phyloP scores from a whole-genome alignment of 2,113 vertebrate species.

The Rhineura floridana region DNA sequence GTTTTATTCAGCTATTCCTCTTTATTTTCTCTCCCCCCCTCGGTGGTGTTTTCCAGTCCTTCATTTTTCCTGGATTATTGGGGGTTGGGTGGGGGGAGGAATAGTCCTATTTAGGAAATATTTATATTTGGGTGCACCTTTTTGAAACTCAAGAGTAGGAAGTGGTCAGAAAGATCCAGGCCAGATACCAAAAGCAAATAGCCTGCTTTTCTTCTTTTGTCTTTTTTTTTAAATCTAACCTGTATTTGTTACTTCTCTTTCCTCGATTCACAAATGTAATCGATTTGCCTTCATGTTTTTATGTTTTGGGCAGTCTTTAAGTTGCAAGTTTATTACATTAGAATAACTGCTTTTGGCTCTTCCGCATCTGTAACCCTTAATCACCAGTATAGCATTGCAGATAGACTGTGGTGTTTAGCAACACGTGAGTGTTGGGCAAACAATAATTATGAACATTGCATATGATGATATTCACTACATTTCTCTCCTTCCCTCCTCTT shows the following conservation, averaged over 20 bases:
- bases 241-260: neutral
- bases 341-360: slow-evolving; percentile 66
- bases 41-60: slow-evolving; percentile 60
- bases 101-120: slow-evolving; percentile 81
- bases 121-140: slow-evolving; percentile 84
- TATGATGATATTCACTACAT: slow-evolving; percentile 60
- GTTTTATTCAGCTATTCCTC: slow-evolving; percentile 84
- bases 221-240: slow-evolving; percentile 44
- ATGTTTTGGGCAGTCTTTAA: slow-evolving; percentile 73
- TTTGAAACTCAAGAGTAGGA: slow-evolving; percentile 84
- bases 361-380: slow-evolving; percentile 66
- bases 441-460: slow-evolving; percentile 62
- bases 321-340: slow-evolving; percentile 65
- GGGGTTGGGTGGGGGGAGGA: neutral
- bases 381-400: slow-evolving; percentile 66
- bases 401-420: slow-evolving; percentile 62
- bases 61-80: slow-evolving; percentile 72
- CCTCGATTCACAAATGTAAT: slow-evolving; percentile 61
- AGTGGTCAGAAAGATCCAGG: slow-evolving; percentile 76
- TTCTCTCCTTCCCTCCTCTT: slow-evolving; percentile 57
- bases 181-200: slow-evolving; percentile 74
- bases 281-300: slow-evolving; percentile 71
- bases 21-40: slow-evolving; percentile 56
- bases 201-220: slow-evolving; percentile 41
- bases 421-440: slow-evolving; percentile 55